Conservation (phyloP, 1,140 invertebrate genomes). For the Dryas iulia region DNA sequence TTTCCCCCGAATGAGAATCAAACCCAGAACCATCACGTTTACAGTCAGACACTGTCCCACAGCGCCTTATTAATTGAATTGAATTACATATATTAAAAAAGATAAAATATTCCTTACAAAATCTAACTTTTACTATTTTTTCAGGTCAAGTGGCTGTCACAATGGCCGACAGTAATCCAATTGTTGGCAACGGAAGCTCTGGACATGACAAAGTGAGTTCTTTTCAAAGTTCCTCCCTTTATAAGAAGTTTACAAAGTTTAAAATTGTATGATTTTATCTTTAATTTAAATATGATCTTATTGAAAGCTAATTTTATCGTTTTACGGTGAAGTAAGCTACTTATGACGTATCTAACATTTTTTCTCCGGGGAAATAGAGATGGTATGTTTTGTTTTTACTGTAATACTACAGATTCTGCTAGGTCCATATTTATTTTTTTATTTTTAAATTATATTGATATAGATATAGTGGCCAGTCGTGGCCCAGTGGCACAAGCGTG, state of each 20-base stretch:
- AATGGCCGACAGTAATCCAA: neutral
- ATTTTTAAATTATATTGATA: too few species aligned
- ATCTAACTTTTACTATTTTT: neutral
- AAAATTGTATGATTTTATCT: neutral
- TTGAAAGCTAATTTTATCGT: too few species aligned
- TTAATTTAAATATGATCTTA: too few species aligned
- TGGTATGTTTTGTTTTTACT: too few species aligned
- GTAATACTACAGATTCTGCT: too few species aligned
- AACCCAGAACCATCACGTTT: neutral
- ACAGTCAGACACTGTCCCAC: neutral
- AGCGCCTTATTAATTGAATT: neutral
- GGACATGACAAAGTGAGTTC: slow-evolving; percentile 1
- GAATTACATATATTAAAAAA: neutral
- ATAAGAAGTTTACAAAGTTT: neutral
- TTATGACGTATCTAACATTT: too few species aligned
- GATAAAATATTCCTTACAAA: neutral
- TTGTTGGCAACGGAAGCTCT: neutral
- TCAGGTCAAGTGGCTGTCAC: neutral
- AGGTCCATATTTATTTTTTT: too few species aligned
- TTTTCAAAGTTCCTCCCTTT: neutral
- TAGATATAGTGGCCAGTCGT: too few species aligned
- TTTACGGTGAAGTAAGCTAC: too few species aligned
- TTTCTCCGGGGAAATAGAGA: too few species aligned
- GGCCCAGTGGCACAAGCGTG: too few species aligned
- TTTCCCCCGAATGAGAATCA: too few species aligned